Conservation (phyloP, 2,797 vertebrate genomes). For the Sciurus vulgaris region DNA sequence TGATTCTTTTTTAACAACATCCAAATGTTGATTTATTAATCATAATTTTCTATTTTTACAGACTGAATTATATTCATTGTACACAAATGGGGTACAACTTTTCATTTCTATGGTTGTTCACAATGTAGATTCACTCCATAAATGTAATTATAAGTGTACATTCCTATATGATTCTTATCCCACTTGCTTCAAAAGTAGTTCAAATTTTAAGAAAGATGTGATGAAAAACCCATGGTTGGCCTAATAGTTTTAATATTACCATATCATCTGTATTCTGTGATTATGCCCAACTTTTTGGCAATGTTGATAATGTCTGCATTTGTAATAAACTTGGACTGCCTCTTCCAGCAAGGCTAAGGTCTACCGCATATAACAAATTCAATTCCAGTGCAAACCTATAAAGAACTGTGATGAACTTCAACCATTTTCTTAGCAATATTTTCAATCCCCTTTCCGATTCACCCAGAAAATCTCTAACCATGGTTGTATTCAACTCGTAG, state of each 20-base stretch:
- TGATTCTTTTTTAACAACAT: background rate
- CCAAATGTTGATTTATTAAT: too few relatives aligned
- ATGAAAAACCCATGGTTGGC: background rate
- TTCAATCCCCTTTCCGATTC: background rate
- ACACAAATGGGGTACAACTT: too few relatives aligned
- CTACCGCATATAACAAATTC: background rate
- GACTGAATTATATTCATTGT: too few relatives aligned
- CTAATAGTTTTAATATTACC: background rate
- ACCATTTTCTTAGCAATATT: background rate
- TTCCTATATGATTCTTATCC: background rate
- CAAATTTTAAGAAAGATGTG: background rate
- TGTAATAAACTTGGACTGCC: background rate
- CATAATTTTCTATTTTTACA: too few relatives aligned
- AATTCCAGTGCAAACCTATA: background rate
- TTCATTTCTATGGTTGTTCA: too few relatives aligned
- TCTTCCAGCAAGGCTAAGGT: background rate
- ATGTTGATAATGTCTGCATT: background rate
- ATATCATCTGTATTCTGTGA: background rate
- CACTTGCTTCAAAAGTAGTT: slow-evolving; percentile 28
- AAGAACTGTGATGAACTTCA: background rate
- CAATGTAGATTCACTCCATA: too few relatives aligned
- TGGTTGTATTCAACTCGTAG: background rate
- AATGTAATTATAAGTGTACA: too few relatives aligned
- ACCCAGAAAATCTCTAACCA: background rate
- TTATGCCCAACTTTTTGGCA: background rate